Percentiles rank a stretch among this genome's conserved stretches.
These are phyloP conservation scores for Hemibagrus guttatus DNA, from an alignment of 2,797 vertebrate genomes.

Conservation along the genomic window DNA sequence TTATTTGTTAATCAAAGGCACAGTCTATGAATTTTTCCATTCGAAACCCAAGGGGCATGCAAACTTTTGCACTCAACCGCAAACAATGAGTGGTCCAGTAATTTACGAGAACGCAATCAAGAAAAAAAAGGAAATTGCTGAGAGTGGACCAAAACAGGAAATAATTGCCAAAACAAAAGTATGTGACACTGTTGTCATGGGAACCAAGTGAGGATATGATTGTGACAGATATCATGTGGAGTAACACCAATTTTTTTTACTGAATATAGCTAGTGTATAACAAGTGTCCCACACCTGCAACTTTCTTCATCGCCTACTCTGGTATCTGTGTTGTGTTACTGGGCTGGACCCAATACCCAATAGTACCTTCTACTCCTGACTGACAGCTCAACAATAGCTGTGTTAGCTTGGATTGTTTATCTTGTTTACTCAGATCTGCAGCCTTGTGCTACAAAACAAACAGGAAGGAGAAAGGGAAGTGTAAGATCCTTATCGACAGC, in stretches of 20 bases:
- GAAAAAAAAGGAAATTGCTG: background rate
- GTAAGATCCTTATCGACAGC: constrained; percentile 63
- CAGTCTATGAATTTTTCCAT: background rate
- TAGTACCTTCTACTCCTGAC: constrained; percentile 36
- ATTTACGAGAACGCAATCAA: background rate
- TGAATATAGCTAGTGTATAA: background rate
- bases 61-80: background rate
- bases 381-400: constrained; percentile 51
- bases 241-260: background rate
- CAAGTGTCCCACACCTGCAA: background rate
- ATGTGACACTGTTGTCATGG: background rate
- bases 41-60: background rate
- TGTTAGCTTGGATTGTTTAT: constrained; percentile 51
- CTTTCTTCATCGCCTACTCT: background rate
- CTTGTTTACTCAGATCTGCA: constrained; percentile 61
- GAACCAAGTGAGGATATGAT: background rate
- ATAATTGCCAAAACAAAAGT: background rate
- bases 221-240: background rate
- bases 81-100: background rate
- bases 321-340: background rate
- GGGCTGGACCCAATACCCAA: background rate
- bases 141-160: constrained; percentile 7
- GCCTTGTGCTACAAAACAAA: constrained; percentile 62
- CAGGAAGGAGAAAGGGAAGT: constrained; percentile 71
- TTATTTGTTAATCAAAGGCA: background rate